phyloP scores from a whole-genome alignment of 2,888 invertebrate species.

The Hololepta plana region DNA sequence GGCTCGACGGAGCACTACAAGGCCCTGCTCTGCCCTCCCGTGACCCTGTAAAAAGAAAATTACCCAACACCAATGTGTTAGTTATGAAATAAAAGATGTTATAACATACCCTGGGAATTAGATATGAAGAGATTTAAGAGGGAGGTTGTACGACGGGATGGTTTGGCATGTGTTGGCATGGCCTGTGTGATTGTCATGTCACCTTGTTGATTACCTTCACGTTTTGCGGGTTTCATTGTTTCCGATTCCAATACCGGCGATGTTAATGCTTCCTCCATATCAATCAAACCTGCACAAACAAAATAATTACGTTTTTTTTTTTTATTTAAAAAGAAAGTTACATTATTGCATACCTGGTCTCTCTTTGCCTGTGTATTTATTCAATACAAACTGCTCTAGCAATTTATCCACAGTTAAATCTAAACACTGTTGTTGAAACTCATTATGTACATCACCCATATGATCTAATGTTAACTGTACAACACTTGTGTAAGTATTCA shows the following conservation, averaged over 20 bases:
- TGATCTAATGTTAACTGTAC: slow-evolving; percentile 79
- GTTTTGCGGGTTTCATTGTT: slow-evolving; percentile 37
- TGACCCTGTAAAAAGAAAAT: slow-evolving; percentile 44
- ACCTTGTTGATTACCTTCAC: slow-evolving; percentile 38
- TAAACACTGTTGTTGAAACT: slow-evolving; percentile 80
- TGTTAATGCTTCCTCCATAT: slow-evolving; percentile 21
- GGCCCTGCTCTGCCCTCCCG: slow-evolving; percentile 27
- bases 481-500: slow-evolving; percentile 73
- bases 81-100: slow-evolving; percentile 5
- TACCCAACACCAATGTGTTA: not conserved
- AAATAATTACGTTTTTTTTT: slow-evolving; percentile 1
- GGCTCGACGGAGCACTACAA: slow-evolving; percentile 47
- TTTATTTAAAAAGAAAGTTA: slow-evolving; percentile 25
- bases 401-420: slow-evolving; percentile 87
- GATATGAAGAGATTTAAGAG: slow-evolving; percentile 90
- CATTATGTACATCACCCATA: slow-evolving; percentile 84
- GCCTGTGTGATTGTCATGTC: slow-evolving; percentile 20
- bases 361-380: slow-evolving; percentile 85
- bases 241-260: slow-evolving; percentile 21
- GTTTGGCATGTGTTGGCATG: slow-evolving; percentile 43
- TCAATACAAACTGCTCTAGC: slow-evolving; percentile 76
- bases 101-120: slow-evolving; percentile 72
- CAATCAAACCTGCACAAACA: slow-evolving; percentile 22
- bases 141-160: slow-evolving; percentile 84
- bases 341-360: slow-evolving; percentile 73